These are phyloP conservation scores for Rhodophaea formosa DNA, from an alignment of 2,888 invertebrate genomes.

Conservation along the genomic window DNA sequence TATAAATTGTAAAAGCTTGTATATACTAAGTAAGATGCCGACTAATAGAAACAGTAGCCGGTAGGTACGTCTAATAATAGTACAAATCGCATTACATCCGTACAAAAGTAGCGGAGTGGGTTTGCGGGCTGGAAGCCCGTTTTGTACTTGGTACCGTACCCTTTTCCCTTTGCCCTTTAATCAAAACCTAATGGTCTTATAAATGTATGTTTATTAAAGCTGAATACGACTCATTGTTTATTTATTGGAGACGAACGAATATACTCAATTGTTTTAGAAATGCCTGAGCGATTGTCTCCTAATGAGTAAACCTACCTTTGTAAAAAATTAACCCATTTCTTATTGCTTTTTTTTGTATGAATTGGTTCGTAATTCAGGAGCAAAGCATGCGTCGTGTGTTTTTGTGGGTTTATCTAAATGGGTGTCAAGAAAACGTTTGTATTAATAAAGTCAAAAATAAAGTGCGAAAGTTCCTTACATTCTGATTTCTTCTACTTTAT, in stretches of 20 bases:
- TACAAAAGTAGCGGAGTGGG: constrained; percentile 17
- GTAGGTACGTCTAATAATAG: not conserved
- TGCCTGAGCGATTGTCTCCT: too few species aligned
- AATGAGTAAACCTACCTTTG: too few species aligned
- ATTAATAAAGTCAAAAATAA: too few species aligned
- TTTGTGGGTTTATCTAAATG: too few species aligned
- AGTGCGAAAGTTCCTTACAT: too few species aligned
- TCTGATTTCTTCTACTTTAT: too few species aligned
- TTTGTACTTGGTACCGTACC: constrained; percentile 18
- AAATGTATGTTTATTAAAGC: constrained; percentile 17
- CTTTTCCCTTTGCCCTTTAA: constrained; percentile 24
- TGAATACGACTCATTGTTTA: constrained; percentile 16
- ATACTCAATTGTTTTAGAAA: not conserved
- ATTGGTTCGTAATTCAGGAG: too few species aligned
- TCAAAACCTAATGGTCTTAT: constrained; percentile 25
- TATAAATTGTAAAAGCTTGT: not conserved
- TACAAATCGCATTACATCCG: constrained; percentile 17
- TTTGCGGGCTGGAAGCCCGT: not conserved
- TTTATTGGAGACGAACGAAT: constrained; percentile 6
- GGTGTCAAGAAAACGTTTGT: too few species aligned
- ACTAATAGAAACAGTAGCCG: too few species aligned
- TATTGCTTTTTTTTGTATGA: too few species aligned
- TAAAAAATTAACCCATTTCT: too few species aligned
- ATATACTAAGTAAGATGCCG: not conserved
- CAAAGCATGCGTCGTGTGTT: too few species aligned